Base-by-base conservation (phyloP, 2,113 vertebrate species). In the Nycticryphes semicollaris region DNA sequence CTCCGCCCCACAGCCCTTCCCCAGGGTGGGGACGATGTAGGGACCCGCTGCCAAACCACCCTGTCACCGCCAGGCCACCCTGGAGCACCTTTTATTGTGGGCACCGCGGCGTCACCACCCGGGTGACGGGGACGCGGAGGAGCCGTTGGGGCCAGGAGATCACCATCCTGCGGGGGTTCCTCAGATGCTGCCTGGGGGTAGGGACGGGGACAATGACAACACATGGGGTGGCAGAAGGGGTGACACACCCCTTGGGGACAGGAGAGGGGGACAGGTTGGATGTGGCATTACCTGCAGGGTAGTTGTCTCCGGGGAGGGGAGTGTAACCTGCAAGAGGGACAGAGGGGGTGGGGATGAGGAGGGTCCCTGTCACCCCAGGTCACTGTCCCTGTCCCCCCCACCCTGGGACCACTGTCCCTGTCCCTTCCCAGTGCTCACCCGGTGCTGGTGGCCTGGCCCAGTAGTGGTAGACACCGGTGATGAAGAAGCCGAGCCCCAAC, bases 391-490 rank as follows among this genome's bases (percentile, higher is more conserved):
- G 23, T 51, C 9, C 48, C 64, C 66, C 39, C 17, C 45, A 47
- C 45, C 18, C 48, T 24, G 48, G 48, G 22, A 24, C 23, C 48
- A 24, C 48, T 50, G 48, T 50, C 21, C 60, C 76, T 2, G 16
- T 23, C 72, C 64, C 53, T 15, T 35, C 33, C 12, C 3, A 14
- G 19, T 1, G 2, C 82, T 74, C 76, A 75, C 90, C 76, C 2
- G 48, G 47, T 7, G 22, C 54, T 0, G 48, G 30, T 10, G 64
- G 72, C 64, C 9, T n/a, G 11, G 12, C 31, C 19, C 22, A 1
- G 69, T 48, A 92, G 6, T 1, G 7, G 8, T 17, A 28, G 19
- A 24, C 3, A 0, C 84, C 84, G 0, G 5, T 1, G 5, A 23
- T 1, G 22, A 87, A 75, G 25, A 56, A 3, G 9, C 63, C 3